Base-by-base conservation (phyloP, 1,140 invertebrate species). In the Drosophila ogumai region DNA sequence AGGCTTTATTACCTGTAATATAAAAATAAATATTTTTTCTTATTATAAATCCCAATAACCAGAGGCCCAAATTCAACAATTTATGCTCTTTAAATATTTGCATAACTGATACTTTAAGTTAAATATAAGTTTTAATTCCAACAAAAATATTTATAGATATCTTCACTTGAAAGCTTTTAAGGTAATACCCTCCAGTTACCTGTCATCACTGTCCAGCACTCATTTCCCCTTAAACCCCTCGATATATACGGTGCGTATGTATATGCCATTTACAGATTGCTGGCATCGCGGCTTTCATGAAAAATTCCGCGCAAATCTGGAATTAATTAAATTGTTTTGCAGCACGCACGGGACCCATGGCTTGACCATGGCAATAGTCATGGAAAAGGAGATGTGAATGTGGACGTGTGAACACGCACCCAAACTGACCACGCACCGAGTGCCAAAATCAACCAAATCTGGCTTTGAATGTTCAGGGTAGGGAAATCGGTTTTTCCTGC, bases 311-410 rank as follows among this genome's bases (percentile, higher is more conserved):
- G 75, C 73, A 91, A 91, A 91, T 91, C 84, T 91, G 88, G 75
- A 85, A 82, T 91, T 82, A 91, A 88, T 91, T 87, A 88, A 91
- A 91, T 91, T 84, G 82, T 91, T 91, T 91, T 88, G 78, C 56
- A 49, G 73, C 75, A 88, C 84, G 82, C 82, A 85, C 61, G 49
- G 63, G 63, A 55, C n/a, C 19, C 54, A 9, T 31, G 52, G 66
- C 79, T 52, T 75, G 72, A 65, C 60, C 67, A 69, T 64, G 61
- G 65, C 73, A 56, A 66, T 61, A 47, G 65, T 52, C 67, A 63
- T 60, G 36, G 55, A 10, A 32, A 56, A 56, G 60, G n/a, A 36
- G 50, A 55, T 31, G 25, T 44, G 55, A 38, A 50, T 28, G 61
- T 68, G 36, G 25, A 47, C 6, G 50, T 56, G 47, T 43, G 64